Evolutionary conservation across 2,797 vertebrate species (phyloP), one percentile per base, ranked within the genome.

Genomic region (Gymnothorax reevesii): DNA sequence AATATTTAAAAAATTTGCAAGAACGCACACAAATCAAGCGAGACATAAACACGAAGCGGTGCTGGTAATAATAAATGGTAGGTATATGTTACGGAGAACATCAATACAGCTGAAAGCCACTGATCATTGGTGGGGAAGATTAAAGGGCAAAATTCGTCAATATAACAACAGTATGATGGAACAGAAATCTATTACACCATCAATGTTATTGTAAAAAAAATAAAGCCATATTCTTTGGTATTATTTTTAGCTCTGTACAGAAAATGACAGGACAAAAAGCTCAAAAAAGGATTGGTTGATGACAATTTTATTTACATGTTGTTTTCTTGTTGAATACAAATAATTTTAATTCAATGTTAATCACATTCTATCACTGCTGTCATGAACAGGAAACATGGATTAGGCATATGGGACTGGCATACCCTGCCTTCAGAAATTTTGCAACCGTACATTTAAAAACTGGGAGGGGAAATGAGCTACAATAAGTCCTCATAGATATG

Each of bases 301-400:
- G 86, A 94, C 94, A 94, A 88, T 91, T 96, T 96, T 96, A 96
- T 97, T 96, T 94, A 95, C 93, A 95, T 89, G 90, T 89, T 90
- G 88, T 91, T 93, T 94, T 94, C 94, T 42, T 42, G 33, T 42
- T 42, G 33, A 95, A 89, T 90, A 88, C 25, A 86, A 89, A 88
- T 88, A 73, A 33, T 83, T 82, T 89, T 93, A 90, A 88, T 91
- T 82, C 87, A 88, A 91, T 89, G 82, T 90, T 86, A 92, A 91
- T 85, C 87, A 92, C 82, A 91, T 91, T 91, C 89, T 88, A 90
- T 88, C 83, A 88, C 87, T 75, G 84, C 88, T 89, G 89, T 89
- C 86, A 88, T 84, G 80, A 77, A 9, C 15, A 52, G 20, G 86
- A 87, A 88, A 60, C 88, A 79, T 77, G 15, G 55, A 85, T 64